Base-by-base conservation (phyloP, 2,113 vertebrate genomes). In the Nesogale talazaci region DNA sequence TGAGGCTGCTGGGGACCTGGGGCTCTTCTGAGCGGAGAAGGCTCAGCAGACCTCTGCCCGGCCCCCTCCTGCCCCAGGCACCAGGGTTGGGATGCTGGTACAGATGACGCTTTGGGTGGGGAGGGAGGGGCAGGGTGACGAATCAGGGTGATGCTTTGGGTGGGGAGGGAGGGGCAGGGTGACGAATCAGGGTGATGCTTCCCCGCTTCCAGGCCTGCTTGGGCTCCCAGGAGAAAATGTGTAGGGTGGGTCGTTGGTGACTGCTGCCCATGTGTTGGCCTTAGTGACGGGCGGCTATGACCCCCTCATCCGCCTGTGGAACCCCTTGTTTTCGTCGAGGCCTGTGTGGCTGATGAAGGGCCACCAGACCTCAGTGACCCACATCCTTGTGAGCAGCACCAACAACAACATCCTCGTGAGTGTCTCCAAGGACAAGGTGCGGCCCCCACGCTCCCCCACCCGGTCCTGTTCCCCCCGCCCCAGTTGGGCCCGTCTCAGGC, bases 381-480 rank as follows among this genome's bases (percentile, higher is more conserved):
- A 97, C 31, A 17, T 96, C 34, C 29, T 96, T 0, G 27, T 96
- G 61, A 76, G 23, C n/a, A 85, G 40, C 94, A 83, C 46, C 36
- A 78, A 83, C 14, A 29, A 6, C 83, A 88, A 63, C 75, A 85
- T 95, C 83, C 92, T 97, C 40, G 22, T 97, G 90, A 97, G 96
- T 6, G 5, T 96, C 92, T 96, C 96, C 88, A 95, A 86, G 76
- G 96, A 97, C 90, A 97, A 96, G 94, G 96, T 96, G 56, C 56
- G 12, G 1, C 22, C 82, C 65, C 36, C 0, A 0, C 2, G 31
- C 19, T 7, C 34, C 0, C 0, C 7, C 65, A 15, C 20, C 63
- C 6, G 36, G 3, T 1, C 70, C 9, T 1, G 38, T 38, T 31
- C 36, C 19, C 2, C 31, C 0, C 27, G 22, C n/a, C 12, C 19